A percentile compares a stretch with the other conserved stretches of the same genome.
Conservation (phyloP, 1,140 invertebrate species). For the Achatina immaculata region DNA sequence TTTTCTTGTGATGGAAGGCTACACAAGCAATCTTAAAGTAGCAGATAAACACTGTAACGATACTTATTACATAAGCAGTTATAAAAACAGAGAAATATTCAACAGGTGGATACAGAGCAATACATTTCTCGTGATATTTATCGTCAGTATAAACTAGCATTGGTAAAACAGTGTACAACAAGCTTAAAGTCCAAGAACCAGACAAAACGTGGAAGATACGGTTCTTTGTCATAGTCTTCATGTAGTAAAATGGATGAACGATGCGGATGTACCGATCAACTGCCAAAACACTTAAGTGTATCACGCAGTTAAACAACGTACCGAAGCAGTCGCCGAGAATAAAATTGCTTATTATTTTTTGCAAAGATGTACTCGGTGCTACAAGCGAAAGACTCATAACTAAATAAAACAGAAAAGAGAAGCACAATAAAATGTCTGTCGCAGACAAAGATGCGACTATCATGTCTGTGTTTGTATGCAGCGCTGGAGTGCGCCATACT, state of each 20-base stretch:
- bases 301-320: neutral
- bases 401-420: neutral
- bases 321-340: neutral
- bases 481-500: neutral
- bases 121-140: neutral
- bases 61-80: neutral
- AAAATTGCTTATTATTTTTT: neutral
- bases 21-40: neutral
- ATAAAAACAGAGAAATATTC: neutral
- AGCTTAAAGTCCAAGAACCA: neutral
- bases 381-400: neutral
- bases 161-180: neutral
- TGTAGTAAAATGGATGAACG: neutral
- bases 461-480: neutral
- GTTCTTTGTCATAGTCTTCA: neutral
- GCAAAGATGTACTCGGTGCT: neutral
- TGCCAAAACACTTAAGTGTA: neutral
- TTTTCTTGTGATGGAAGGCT: neutral
- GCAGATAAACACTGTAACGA: neutral
- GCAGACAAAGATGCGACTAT: neutral
- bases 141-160: neutral
- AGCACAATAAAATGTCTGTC: neutral
- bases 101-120: neutral
- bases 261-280: slow-evolving; percentile 3
- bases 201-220: neutral